Base-by-base conservation (phyloP, 1,140 invertebrate species). In the Helicoverpa armigera region DNA sequence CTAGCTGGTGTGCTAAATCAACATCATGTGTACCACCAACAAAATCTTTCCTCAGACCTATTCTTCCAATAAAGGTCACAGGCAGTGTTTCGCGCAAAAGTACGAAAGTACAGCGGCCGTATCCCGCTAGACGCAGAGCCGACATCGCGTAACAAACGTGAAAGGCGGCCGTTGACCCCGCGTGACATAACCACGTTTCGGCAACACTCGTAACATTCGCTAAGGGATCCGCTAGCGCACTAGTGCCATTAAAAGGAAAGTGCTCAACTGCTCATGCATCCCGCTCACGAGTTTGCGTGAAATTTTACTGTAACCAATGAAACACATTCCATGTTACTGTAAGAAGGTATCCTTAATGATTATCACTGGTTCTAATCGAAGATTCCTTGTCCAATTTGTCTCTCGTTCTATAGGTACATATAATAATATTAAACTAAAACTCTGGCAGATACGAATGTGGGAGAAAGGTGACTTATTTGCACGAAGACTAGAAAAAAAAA, bases 181-280 rank as follows among this genome's bases (percentile, higher is more conserved):
- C 53, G 53, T 80, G 79, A 80, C 79, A 75, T 80, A 80, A 80
- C 70, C 51, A 18, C 48, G 60, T 54, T 80, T 80, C 72, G 70
- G 79, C 72, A 80, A 75, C 70, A 43, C 75, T 51, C 50, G 60
- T 77, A 63, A 77, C 50, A 65, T 67, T 77, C 61, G 60, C 75
- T 53, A 77, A 77, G 75, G 75, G 75, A 77, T 61, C 73, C 75
- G 75, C 48, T 65, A 67, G 56, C 35, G 35, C 35, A 76, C 74
- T n/a, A 54, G 67, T 53, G 61, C 61, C 61, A 63, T 63, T 63
- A 50, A 76, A 77, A 70, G 13, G 67, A 70, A 70, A 70, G 67
- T 60, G 23, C 23, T n/a, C 35, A 72, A n/a, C 14, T 60, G 23
- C 23, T n/a, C 35, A 72, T 54, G 69, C 54, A 72, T 72, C 53